phyloP scores from a whole-genome alignment of 2,113 vertebrate species.

The Pao palembangensis region DNA sequence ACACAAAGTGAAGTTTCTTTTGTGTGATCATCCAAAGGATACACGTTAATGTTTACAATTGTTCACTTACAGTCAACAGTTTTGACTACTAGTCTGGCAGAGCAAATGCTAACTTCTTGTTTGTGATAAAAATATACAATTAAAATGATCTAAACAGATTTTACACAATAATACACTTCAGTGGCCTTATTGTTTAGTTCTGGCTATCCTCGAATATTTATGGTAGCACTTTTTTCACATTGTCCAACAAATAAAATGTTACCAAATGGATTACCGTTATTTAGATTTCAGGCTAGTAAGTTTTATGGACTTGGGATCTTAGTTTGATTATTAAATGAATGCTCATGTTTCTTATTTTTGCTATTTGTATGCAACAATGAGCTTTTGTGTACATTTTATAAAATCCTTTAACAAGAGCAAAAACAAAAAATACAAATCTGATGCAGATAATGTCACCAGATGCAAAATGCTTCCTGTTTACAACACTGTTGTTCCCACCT shows the following conservation, averaged over 20 bases:
- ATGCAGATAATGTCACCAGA: no score
- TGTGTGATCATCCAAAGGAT: conserved; percentile 31
- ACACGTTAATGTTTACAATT: conserved; percentile 36
- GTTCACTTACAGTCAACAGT: conserved; percentile 9
- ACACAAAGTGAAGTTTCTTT: conserved; percentile 28
- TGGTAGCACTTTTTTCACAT: not conserved
- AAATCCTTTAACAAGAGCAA: no score
- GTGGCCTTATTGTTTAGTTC: not conserved
- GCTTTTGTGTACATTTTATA: no score
- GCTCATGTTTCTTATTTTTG: no score
- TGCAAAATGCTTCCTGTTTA: not conserved
- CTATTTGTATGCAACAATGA: not conserved
- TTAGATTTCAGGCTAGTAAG: not conserved
- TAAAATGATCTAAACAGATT: conserved; percentile 14
- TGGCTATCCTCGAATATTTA: not conserved
- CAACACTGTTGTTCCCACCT: conserved; percentile 34
- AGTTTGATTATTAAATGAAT: no score
- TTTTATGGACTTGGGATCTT: not conserved
- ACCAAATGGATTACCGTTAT: not conserved
- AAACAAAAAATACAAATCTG: no score
- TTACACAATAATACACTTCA: not conserved
- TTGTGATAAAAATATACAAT: conserved; percentile 1
- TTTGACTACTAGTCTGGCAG: conserved; percentile 39
- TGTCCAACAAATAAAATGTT: not conserved
- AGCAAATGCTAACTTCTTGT: not conserved